Evolutionary conservation across 2,113 vertebrate species (phyloP).

Genomic region (Genyomyrus donnyi): DNA sequence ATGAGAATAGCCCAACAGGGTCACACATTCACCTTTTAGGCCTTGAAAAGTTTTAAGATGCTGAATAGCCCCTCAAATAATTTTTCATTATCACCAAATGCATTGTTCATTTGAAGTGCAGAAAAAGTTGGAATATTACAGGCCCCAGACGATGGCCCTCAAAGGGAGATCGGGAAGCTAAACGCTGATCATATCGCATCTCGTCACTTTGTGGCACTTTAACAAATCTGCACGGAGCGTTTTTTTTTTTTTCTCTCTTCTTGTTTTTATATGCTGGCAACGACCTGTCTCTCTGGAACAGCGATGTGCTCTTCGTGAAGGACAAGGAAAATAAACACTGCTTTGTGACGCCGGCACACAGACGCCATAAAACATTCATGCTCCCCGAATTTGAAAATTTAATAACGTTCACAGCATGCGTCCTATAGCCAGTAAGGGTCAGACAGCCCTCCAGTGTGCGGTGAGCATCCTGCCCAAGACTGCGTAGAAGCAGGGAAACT

Average conservation of each 20-base stretch:
- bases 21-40: not conserved
- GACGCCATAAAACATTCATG: slow-evolving; percentile 32
- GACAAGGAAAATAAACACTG: slow-evolving; percentile 10
- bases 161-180: not conserved
- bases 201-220: not conserved
- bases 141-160: not conserved
- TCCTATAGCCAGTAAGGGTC: slow-evolving; percentile 3
- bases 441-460: not conserved
- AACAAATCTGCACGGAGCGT: not conserved
- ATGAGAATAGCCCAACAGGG: slow-evolving; percentile 4
- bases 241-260: not conserved
- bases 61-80: not conserved
- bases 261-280: not conserved
- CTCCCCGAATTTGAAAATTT: slow-evolving; percentile 32
- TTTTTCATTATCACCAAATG: not conserved
- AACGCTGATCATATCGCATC: not conserved
- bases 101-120: not conserved
- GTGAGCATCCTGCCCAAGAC: not conserved
- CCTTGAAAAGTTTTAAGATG: not conserved
- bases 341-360: slow-evolving; percentile 17
- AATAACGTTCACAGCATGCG: slow-evolving; percentile 40
- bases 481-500: not conserved
- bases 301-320: not conserved
- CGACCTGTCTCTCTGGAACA: not conserved
- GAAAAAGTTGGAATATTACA: not conserved